These are phyloP conservation scores for Zapus hudsonius DNA, from an alignment of 2,113 vertebrate genomes.

Conservation along the genomic window DNA sequence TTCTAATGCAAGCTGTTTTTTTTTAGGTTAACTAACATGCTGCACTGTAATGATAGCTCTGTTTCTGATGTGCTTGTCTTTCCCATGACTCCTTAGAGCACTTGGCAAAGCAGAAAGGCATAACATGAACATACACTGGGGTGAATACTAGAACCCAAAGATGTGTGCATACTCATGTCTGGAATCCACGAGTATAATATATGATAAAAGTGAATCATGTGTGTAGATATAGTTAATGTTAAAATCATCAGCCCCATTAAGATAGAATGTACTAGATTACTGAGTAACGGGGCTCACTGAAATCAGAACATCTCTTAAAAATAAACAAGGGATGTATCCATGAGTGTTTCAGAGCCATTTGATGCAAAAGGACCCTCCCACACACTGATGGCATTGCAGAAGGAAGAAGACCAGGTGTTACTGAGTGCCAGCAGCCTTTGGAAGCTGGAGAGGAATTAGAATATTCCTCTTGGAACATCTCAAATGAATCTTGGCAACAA, in stretches of 20 bases:
- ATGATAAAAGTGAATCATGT: not conserved
- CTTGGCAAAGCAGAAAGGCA: not conserved
- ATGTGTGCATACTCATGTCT: not conserved
- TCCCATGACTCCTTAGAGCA: not conserved
- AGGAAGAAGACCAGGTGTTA: rapidly evolving
- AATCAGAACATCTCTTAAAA: not conserved
- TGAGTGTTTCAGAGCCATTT: not conserved
- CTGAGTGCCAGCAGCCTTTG: not conserved
- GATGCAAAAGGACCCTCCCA: not conserved
- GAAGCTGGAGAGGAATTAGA: not conserved
- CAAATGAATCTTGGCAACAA: not conserved
- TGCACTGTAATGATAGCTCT: not conserved
- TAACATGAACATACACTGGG: too few relatives aligned
- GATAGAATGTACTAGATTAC: not conserved
- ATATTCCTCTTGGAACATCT: not conserved
- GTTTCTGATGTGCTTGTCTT: not conserved
- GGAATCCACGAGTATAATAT: too few relatives aligned
- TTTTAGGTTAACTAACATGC: not conserved
- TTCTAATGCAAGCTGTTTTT: not conserved
- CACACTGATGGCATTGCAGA: not conserved
- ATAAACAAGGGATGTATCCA: too few relatives aligned
- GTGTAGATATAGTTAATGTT: not conserved
- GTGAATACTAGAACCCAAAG: not conserved
- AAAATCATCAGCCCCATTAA: not conserved
- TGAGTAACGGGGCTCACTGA: rapidly evolving